Conservation (phyloP, 2,888 invertebrate species). For the Lissonota sp. region DNA sequence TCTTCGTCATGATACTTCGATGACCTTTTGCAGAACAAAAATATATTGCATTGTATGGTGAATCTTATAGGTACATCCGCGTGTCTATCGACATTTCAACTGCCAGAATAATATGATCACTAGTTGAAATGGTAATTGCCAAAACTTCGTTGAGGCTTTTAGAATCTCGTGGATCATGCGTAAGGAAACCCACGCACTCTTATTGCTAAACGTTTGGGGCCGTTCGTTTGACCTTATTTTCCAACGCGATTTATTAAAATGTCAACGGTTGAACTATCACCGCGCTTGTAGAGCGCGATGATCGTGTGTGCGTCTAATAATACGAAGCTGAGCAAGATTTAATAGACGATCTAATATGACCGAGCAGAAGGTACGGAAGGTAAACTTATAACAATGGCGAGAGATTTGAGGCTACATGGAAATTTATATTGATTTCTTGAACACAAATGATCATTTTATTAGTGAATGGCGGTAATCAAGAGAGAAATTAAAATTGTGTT, state of each 20-base stretch:
- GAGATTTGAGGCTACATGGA: too few relatives aligned
- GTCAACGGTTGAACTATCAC: conserved; percentile 73
- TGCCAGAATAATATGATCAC: conserved; percentile 12
- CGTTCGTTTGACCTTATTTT: conserved; percentile 73
- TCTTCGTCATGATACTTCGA: conserved; percentile 10
- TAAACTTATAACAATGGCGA: too few relatives aligned
- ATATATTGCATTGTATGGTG: conserved; percentile 19
- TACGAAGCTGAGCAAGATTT: too few relatives aligned
- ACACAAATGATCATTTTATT: too few relatives aligned
- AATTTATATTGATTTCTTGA: too few relatives aligned
- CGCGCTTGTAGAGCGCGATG: not conserved
- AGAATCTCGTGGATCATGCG: too few relatives aligned
- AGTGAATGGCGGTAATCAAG: too few relatives aligned
- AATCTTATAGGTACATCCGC: conserved; percentile 35
- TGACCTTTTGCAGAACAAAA: conserved; percentile 49
- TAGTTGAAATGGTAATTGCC: conserved; percentile 64
- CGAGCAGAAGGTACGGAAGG: too few relatives aligned
- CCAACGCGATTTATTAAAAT: conserved; percentile 73
- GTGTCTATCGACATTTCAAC: conserved; percentile 62
- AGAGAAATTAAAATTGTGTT: too few relatives aligned
- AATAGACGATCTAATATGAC: too few relatives aligned
- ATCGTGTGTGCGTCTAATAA: too few relatives aligned
- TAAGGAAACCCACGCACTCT: not conserved
- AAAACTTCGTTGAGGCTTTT: conserved; percentile 38
- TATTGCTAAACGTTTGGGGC: conserved; percentile 44